A percentile compares a stretch with the other conserved stretches of the same genome.
Evolutionary conservation across 2,113 vertebrate species (phyloP).

Genomic region (Syrrhaptes paradoxus): DNA sequence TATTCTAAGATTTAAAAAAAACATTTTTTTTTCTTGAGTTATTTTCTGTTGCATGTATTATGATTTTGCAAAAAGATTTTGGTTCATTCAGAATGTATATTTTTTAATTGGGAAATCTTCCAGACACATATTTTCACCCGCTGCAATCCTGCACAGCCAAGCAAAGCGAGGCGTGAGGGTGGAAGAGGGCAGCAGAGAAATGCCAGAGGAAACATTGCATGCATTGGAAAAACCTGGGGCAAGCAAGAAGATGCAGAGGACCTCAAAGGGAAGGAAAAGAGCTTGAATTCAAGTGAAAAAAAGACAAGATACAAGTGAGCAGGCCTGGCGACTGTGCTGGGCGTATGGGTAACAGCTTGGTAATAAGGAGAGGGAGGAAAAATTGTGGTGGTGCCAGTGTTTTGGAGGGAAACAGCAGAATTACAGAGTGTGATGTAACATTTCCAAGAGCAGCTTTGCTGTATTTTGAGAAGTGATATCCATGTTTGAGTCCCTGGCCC

Average conservation of each 20-base stretch:
- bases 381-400: background rate
- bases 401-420: background rate
- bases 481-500: background rate
- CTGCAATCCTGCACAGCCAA: background rate
- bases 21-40: background rate
- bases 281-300: background rate
- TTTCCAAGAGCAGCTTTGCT: background rate
- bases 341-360: background rate
- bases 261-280: background rate
- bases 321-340: background rate
- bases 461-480: background rate
- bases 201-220: accelerated
- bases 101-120: background rate
- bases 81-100: background rate
- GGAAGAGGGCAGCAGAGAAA: background rate
- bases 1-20: background rate
- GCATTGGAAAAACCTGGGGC: background rate
- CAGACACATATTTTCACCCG: background rate
- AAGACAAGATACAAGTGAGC: background rate
- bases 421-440: background rate
- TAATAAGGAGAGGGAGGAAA: background rate
- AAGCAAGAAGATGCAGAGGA: background rate
- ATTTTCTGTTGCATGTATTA: background rate
- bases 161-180: background rate
- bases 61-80: background rate